phyloP scores from a whole-genome alignment of 2,113 vertebrate genomes.

The Sterna hirundo region DNA sequence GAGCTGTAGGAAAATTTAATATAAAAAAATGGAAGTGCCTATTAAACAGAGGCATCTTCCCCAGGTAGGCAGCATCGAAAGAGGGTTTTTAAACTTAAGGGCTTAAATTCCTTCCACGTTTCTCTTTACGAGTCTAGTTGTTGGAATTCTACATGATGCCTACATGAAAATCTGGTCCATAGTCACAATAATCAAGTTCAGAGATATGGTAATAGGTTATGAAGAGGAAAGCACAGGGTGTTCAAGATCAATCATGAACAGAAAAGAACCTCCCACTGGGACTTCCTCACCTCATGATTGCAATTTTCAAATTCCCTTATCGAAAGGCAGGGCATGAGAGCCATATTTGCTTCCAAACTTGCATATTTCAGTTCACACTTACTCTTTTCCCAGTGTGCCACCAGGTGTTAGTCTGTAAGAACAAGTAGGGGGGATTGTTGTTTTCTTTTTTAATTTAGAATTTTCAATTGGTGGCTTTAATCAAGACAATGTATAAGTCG shows the following conservation, averaged over 20 bases:
- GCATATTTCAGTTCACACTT: neutral
- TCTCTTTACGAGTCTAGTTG: constrained; percentile 2
- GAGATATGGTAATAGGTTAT: constrained; percentile 1
- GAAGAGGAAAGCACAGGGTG: constrained; percentile 17
- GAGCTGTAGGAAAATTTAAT: neutral
- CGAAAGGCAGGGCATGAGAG: neutral
- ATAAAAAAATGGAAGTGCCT: neutral
- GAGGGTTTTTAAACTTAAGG: neutral
- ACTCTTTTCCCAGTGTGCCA: neutral
- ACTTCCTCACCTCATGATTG: constrained; percentile 6
- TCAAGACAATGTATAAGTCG: neutral
- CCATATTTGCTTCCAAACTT: neutral
- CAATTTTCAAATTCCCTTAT: constrained; percentile 7
- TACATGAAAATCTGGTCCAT: neutral
- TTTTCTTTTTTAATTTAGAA: neutral
- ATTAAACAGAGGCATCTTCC: neutral
- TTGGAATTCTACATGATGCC: neutral
- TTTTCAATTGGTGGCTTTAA: neutral
- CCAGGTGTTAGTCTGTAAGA: neutral
- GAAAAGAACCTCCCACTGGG: constrained; percentile 31
- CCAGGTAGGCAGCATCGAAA: neutral
- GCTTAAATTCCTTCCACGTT: neutral
- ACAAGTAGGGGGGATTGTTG: neutral
- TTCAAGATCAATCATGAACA: constrained; percentile 8
- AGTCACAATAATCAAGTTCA: constrained; percentile 33